Evolutionary conservation across 2,113 vertebrate genomes (phyloP).

Genomic region (Phalacrocorax aristotelis): DNA sequence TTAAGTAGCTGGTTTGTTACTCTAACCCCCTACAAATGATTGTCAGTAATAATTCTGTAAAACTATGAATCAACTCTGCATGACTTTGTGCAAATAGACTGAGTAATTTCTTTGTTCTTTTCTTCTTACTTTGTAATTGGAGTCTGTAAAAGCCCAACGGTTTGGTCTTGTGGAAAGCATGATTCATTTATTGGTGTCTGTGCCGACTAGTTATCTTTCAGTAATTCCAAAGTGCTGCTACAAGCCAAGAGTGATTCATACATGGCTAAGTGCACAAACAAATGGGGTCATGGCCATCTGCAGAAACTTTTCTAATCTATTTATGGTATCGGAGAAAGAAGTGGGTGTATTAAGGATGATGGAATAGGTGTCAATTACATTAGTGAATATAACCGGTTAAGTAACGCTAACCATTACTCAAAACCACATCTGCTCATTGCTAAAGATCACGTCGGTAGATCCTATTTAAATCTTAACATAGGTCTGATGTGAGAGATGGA

Average conservation of each 20-base stretch:
- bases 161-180: conserved; percentile 78
- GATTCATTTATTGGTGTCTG: conserved; percentile 84
- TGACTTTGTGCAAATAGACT: conserved; percentile 77
- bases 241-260: conserved; percentile 76
- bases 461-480: not conserved
- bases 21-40: conserved; percentile 63
- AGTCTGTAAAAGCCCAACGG: conserved; percentile 80
- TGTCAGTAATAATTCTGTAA: conserved; percentile 75
- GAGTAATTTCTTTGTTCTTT: conserved; percentile 83
- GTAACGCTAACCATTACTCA: conserved; percentile 36
- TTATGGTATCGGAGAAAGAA: conserved; percentile 69
- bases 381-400: conserved; percentile 51
- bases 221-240: conserved; percentile 69
- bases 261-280: conserved; percentile 66
- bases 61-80: conserved; percentile 78
- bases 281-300: conserved; percentile 70
- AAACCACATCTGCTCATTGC: conserved; percentile 23
- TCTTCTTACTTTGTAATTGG: conserved; percentile 76
- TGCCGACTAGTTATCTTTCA: conserved; percentile 70
- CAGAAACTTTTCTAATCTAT: conserved; percentile 72
- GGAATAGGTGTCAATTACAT: conserved; percentile 63
- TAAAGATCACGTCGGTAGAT: not conserved
- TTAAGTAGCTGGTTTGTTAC: conserved; percentile 34
- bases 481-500: not conserved
- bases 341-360: conserved; percentile 62